These are phyloP conservation scores for Megaptera novaeangliae DNA, from an alignment of 2,113 vertebrate genomes.

Conservation along the genomic window DNA sequence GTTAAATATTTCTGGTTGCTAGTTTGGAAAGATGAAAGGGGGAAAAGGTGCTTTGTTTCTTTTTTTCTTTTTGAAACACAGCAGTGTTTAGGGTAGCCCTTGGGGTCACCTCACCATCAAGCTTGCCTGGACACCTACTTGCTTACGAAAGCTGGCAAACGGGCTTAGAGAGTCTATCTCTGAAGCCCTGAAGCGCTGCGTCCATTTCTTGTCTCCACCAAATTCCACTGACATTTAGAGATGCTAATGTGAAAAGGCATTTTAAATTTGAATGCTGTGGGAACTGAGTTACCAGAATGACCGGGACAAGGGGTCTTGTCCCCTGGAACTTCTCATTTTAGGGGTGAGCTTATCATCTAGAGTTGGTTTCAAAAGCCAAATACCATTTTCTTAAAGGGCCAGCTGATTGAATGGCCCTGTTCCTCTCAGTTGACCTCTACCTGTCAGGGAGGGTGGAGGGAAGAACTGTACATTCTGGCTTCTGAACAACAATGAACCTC, in stretches of 20 bases:
- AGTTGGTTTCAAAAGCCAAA: conserved; percentile 16
- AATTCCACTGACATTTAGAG: not conserved
- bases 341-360: not conserved
- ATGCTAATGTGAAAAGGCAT: not conserved
- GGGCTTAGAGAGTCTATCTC: not conserved
- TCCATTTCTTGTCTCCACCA: not conserved
- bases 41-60: not conserved
- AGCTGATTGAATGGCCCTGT: not conserved
- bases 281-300: not conserved
- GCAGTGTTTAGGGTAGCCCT: not conserved
- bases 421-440: not conserved
- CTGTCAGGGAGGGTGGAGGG: not conserved
- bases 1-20: conserved; percentile 39
- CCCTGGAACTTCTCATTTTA: not conserved
- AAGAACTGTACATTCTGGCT: not conserved
- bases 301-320: not conserved
- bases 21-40: conserved; percentile 43
- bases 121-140: conserved; percentile 28
- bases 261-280: not conserved
- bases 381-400: not conserved
- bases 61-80: not conserved
- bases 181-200: not conserved
- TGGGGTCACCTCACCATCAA: conserved; percentile 25
- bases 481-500: conserved; percentile 8
- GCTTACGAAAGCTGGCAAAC: conserved; percentile 43